Base-by-base conservation (phyloP, 2,797 vertebrate species). In the Epinephelus malabaricus region DNA sequence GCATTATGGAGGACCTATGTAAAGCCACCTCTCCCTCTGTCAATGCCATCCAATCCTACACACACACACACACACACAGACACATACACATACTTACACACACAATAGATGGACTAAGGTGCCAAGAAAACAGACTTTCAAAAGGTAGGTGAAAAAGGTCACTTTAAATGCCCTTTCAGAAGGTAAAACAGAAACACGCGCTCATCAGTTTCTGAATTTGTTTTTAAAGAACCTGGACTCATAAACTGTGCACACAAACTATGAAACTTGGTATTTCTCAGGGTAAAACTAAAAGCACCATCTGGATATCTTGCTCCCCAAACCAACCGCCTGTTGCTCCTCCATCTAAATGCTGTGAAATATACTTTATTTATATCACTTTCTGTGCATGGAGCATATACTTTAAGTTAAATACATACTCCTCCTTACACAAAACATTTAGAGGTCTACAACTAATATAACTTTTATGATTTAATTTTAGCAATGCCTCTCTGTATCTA, bases 1-100 rank as follows among this genome's bases (percentile, higher is more conserved):
- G 91, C 92, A 93, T 94, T 93, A 93, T 90, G 86, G 72, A 90
- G 81, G 87, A 84, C 83, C 91, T 88, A 82, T 91, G 89, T 91
- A 94, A 94, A 93, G 92, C 91, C 88, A 92, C 90, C 87, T 89
- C 79, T 88, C 79, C 77, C 69, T 86, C 84, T 79, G 85, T 92
- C 92, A 89, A 87, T 92, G 87, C 84, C 85, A 78, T 73, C 62
- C 30, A 53, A 76, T 70, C 76, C 80, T 38, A 34, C 30, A 34
- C 30, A 34, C 30, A 34, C 67, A 77, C 72, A 14, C 12, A 15
- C 14, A 68, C 15, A 19, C 12, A 45, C 76, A 70, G 59, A 73
- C 27, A 45, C 76, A 70, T 55, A 73, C 25, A 25, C 67, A 77
- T 70, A 13, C 11, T 45, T 45, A 68, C 15, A 18, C 12, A 45